phyloP scores from a whole-genome alignment of 2,888 invertebrate genomes.

The Lasioglossum marginatum region DNA sequence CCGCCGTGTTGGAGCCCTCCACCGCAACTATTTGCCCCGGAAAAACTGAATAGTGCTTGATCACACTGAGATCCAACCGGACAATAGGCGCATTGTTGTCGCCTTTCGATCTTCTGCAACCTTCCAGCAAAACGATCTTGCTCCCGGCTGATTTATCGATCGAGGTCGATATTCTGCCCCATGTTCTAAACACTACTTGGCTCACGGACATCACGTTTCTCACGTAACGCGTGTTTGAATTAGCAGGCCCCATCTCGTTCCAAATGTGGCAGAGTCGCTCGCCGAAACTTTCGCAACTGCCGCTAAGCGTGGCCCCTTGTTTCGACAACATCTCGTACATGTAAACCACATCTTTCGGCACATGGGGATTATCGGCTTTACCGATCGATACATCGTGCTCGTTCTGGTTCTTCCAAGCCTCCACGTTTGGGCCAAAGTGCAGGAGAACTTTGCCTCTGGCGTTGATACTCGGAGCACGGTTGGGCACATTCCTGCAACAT shows the following conservation, averaged over 20 bases:
- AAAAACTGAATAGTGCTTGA: slow-evolving; percentile 89
- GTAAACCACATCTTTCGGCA: slow-evolving; percentile 73
- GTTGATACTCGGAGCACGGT: slow-evolving; percentile 32
- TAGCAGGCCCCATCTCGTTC: slow-evolving; percentile 52
- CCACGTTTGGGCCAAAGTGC: slow-evolving; percentile 66
- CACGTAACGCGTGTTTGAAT: slow-evolving; percentile 64
- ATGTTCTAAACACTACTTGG: slow-evolving; percentile 85
- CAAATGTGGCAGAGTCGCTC: slow-evolving; percentile 71
- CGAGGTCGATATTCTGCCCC: slow-evolving; percentile 85
- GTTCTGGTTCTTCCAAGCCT: slow-evolving; percentile 71
- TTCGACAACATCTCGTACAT: slow-evolving; percentile 80
- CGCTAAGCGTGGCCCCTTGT: slow-evolving; percentile 67
- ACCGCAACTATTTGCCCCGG: slow-evolving; percentile 93
- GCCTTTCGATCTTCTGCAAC: slow-evolving; percentile 86
- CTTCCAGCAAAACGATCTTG: slow-evolving; percentile 69
- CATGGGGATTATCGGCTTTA: slow-evolving; percentile 71
- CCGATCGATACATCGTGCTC: slow-evolving; percentile 54
- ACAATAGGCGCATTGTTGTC: slow-evolving; percentile 84
- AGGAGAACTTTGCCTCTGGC: slow-evolving; percentile 72
- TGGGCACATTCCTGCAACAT: slow-evolving; percentile 51
- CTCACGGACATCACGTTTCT: slow-evolving; percentile 71
- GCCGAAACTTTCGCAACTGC: slow-evolving; percentile 72
- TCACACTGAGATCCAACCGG: slow-evolving; percentile 85
- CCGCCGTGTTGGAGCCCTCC: slow-evolving; percentile 90
- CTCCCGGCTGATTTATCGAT: slow-evolving; percentile 42